These are phyloP conservation scores for Eolophus roseicapilla DNA, from an alignment of 2,113 vertebrate genomes.

Conservation along the genomic window DNA sequence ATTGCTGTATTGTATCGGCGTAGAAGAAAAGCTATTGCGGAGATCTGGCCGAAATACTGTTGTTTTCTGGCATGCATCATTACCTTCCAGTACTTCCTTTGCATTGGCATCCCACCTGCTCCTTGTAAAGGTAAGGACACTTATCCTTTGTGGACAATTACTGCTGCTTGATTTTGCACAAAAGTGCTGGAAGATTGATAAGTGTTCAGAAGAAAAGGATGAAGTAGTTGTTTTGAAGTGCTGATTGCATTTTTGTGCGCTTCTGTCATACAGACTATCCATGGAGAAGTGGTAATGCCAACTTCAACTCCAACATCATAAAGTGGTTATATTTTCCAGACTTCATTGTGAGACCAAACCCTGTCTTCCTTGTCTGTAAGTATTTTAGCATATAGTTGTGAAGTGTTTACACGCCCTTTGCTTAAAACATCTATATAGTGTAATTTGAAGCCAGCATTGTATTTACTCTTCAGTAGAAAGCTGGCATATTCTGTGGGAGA, in stretches of 20 bases:
- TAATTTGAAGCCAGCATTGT: not conserved
- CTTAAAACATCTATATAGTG: not conserved
- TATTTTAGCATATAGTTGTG: constrained; percentile 16
- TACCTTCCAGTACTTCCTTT: constrained; percentile 92
- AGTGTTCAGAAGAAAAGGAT: not conserved
- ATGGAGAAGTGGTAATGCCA: constrained; percentile 86
- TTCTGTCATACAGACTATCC: constrained; percentile 86
- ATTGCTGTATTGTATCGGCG: constrained; percentile 89
- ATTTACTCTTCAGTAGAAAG: not conserved
- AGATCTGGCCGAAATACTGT: constrained; percentile 98
- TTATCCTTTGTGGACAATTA: not conserved
- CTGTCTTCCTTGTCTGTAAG: constrained; percentile 94
- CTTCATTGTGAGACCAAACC: constrained; percentile 86
- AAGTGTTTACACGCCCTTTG: not conserved
- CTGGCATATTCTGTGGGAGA: not conserved
- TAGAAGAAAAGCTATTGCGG: constrained; percentile 92
- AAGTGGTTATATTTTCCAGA: constrained; percentile 98
- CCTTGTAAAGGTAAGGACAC: constrained; percentile 79
- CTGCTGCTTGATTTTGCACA: not conserved
- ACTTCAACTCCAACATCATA: constrained; percentile 91
- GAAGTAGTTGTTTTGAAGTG: not conserved
- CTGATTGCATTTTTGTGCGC: not conserved
- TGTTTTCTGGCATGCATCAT: constrained; percentile 93
- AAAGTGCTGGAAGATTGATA: not conserved
- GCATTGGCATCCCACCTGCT: constrained; percentile 95